A percentile compares a stretch with the other conserved stretches of the same genome.
Conservation (phyloP, 2,797 vertebrate genomes). For the Falco cherrug region DNA sequence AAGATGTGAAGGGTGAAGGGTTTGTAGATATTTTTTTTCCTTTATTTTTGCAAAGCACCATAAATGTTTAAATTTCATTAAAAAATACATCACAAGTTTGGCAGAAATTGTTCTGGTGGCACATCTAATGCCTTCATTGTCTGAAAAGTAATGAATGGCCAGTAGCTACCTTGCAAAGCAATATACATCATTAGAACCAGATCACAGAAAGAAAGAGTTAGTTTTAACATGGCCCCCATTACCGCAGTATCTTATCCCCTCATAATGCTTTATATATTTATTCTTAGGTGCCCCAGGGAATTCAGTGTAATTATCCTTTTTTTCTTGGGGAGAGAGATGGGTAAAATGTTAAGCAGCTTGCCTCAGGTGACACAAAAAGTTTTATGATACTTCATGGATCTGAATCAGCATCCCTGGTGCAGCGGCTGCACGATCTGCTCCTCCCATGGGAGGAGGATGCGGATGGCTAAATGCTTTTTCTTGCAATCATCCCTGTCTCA, state of each 20-base stretch:
- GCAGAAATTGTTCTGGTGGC: neutral
- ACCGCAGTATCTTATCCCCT: neutral
- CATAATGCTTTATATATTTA: slow-evolving; percentile 33
- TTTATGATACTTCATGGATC: neutral
- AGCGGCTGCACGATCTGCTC: neutral
- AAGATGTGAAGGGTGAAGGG: slow-evolving; percentile 56
- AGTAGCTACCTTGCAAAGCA: neutral
- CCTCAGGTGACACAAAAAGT: slow-evolving; percentile 11
- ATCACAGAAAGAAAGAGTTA: neutral
- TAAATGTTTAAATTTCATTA: slow-evolving; percentile 53
- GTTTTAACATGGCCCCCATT: neutral
- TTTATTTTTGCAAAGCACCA: neutral
- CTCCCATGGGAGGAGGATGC: neutral
- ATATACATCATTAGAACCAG: slow-evolving; percentile 15
- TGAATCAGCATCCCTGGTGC: neutral
- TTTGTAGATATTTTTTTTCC: neutral
- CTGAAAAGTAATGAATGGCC: slow-evolving; percentile 29
- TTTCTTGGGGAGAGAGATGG: neutral
- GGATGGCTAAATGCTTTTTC: neutral
- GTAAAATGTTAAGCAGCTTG: slow-evolving; percentile 12
- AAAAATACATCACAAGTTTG: neutral
- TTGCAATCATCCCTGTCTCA: neutral
- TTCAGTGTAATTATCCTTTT: slow-evolving; percentile 1
- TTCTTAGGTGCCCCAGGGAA: slow-evolving; percentile 22
- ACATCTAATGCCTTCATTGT: slow-evolving; percentile 4